Evolutionary conservation across 2,888 invertebrate genomes (phyloP).

Genomic region (Calameuta pallipes): DNA sequence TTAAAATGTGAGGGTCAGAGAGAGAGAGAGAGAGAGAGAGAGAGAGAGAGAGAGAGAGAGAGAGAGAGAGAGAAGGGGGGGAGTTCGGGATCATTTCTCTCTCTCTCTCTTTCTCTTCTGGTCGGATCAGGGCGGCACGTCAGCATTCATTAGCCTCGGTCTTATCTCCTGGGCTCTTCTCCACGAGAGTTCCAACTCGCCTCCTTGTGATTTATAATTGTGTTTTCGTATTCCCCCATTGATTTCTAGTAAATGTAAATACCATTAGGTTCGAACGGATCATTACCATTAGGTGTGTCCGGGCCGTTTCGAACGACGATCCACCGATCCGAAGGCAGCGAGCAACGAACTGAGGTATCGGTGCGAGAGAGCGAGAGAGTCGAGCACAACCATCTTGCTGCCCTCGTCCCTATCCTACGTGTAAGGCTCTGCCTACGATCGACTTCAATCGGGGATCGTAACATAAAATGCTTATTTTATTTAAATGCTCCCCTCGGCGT

Average conservation of each 20-base stretch:
- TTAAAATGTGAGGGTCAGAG: neutral
- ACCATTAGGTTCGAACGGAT: slow-evolving; percentile 40
- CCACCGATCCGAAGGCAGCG: neutral
- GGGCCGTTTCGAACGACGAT: slow-evolving; percentile 22
- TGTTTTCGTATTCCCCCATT: slow-evolving; percentile 32
- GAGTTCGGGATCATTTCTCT: neutral
- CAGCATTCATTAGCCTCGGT: slow-evolving; percentile 52
- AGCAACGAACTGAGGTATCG: slow-evolving; percentile 9
- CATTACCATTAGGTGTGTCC: slow-evolving; percentile 43
- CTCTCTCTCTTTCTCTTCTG: slow-evolving; percentile 26
- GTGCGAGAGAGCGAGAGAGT: slow-evolving; percentile 14
- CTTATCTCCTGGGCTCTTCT: slow-evolving; percentile 43
- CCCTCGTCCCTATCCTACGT: slow-evolving; percentile 2
- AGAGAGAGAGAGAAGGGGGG: too few species aligned
- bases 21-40: too few species aligned
- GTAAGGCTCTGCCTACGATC: slow-evolving; percentile 16
- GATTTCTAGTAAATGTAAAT: slow-evolving; percentile 51
- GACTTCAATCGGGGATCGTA: slow-evolving; percentile 53
- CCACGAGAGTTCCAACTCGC: neutral
- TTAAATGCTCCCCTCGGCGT: slow-evolving; percentile 51
- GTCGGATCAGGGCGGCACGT: slow-evolving; percentile 46
- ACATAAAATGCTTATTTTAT: slow-evolving; percentile 65
- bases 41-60: too few species aligned
- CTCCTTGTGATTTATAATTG: slow-evolving; percentile 25
- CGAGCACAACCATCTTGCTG: slow-evolving; percentile 9